Evolutionary conservation across 2,888 invertebrate species (phyloP).

Genomic region (Steromphala cineraria): DNA sequence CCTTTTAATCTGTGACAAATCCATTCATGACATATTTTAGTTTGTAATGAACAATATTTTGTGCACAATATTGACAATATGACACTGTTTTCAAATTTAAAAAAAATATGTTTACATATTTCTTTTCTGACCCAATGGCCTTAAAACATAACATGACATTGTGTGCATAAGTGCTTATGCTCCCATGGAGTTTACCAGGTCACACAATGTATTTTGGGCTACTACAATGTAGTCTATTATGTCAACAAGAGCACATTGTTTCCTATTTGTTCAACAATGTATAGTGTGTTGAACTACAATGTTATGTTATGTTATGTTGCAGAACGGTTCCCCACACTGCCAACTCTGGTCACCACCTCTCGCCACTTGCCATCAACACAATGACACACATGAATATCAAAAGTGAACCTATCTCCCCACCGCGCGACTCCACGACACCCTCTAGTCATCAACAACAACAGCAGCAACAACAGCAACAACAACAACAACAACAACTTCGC

Average conservation of each 20-base stretch:
- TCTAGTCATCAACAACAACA: conserved; percentile 59
- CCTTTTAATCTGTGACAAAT: no score
- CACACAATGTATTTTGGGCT: not conserved
- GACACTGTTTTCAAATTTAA: no score
- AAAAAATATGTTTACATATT: no score
- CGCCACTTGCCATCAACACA: conserved; percentile 65
- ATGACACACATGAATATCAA: conserved; percentile 84
- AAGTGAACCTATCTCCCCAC: conserved; percentile 96
- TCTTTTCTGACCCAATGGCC: no score
- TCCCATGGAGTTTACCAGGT: conserved; percentile 17
- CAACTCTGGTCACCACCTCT: conserved; percentile 51
- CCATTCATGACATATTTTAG: no score
- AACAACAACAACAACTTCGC: conserved; percentile 64
- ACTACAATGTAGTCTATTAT: not conserved
- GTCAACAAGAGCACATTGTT: not conserved
- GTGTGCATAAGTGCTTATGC: no score
- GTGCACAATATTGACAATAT: no score
- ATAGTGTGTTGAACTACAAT: not conserved
- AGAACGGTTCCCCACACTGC: conserved; percentile 50
- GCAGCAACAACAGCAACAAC: conserved; percentile 64
- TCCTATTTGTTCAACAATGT: not conserved
- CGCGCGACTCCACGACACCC: conserved; percentile 84
- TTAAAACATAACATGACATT: no score
- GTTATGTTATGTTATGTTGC: conserved; percentile 29
- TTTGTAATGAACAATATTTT: no score